A percentile compares a stretch with the other conserved stretches of the same genome.
Evolutionary conservation across 2,888 invertebrate species (phyloP).

Genomic region (Amphimallon solstitiale): DNA sequence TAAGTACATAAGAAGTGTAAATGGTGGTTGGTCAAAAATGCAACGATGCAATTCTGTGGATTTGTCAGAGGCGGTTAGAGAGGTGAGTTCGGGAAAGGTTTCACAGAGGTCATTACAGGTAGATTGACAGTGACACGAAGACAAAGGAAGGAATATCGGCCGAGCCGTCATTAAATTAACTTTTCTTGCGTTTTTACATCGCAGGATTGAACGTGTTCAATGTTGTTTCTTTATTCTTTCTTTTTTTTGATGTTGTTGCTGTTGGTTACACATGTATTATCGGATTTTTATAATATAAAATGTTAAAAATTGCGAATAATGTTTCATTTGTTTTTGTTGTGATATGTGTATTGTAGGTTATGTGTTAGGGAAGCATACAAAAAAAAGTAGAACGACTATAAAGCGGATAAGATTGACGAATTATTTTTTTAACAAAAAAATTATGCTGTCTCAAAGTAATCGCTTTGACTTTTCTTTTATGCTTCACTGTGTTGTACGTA

Average conservation of each 20-base stretch:
- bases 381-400: conserved; percentile 42
- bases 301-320: neutral
- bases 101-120: conserved; percentile 60
- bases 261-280: no score
- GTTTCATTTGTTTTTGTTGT: conserved; percentile 1
- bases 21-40: conserved; percentile 62
- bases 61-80: conserved; percentile 53
- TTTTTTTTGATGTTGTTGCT: conserved; percentile 2
- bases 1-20: no score
- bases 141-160: conserved; percentile 74
- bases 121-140: conserved; percentile 80
- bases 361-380: neutral
- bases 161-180: conserved; percentile 62
- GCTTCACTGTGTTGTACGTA: conserved; percentile 4
- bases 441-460: neutral
- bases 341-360: neutral
- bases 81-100: conserved; percentile 56
- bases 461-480: neutral
- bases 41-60: conserved; percentile 59
- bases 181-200: conserved; percentile 46
- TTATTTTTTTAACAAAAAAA: no score
- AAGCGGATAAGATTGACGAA: neutral
- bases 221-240: conserved; percentile 55
- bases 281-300: neutral
- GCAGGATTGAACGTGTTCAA: conserved; percentile 53